Percentiles rank a stretch among this genome's conserved stretches.
These are phyloP conservation scores for Leucophenga montana DNA, from an alignment of 2,888 invertebrate genomes.

Conservation along the genomic window DNA sequence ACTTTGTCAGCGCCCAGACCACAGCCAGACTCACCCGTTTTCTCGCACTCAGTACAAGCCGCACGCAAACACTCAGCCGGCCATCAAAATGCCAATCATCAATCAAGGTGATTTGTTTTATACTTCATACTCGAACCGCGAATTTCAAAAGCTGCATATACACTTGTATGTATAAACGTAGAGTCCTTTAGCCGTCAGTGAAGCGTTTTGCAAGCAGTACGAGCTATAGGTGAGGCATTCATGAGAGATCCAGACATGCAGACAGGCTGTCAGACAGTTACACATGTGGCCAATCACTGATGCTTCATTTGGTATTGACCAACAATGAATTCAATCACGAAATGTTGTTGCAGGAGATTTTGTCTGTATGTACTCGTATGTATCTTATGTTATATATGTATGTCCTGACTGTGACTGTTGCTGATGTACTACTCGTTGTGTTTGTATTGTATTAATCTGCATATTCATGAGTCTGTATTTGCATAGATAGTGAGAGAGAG, in stretches of 20 bases:
- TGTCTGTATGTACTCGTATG: too few species aligned
- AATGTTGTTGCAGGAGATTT: slow-evolving; percentile 32
- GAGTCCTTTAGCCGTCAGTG: slow-evolving; percentile 24
- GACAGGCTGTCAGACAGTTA: slow-evolving; percentile 31
- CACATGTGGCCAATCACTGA: slow-evolving; percentile 62
- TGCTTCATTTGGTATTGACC: slow-evolving; percentile 49
- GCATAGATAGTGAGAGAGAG: too few species aligned
- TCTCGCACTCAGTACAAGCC: slow-evolving; percentile 8
- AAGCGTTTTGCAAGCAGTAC: neutral
- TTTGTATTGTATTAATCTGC: slow-evolving; percentile 14
- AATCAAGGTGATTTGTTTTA: slow-evolving; percentile 71
- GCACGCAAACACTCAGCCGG: slow-evolving; percentile 38
- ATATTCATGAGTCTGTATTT: slow-evolving; percentile 17
- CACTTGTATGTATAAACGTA: too few species aligned
- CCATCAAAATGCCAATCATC: slow-evolving; percentile 68
- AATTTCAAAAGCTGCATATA: slow-evolving; percentile 46
- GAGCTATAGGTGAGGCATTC: slow-evolving; percentile 3
- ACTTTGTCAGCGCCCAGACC: slow-evolving; percentile 33
- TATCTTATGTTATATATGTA: slow-evolving; percentile 25
- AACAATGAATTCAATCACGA: slow-evolving; percentile 64
- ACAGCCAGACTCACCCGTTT: slow-evolving; percentile 1
- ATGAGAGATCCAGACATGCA: neutral
- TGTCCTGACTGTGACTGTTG: slow-evolving; percentile 19
- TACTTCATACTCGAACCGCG: slow-evolving; percentile 56
- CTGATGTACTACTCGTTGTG: slow-evolving; percentile 18